phyloP scores from a whole-genome alignment of 2,888 invertebrate genomes.

The Hydrotaea cyrtoneurina region DNA sequence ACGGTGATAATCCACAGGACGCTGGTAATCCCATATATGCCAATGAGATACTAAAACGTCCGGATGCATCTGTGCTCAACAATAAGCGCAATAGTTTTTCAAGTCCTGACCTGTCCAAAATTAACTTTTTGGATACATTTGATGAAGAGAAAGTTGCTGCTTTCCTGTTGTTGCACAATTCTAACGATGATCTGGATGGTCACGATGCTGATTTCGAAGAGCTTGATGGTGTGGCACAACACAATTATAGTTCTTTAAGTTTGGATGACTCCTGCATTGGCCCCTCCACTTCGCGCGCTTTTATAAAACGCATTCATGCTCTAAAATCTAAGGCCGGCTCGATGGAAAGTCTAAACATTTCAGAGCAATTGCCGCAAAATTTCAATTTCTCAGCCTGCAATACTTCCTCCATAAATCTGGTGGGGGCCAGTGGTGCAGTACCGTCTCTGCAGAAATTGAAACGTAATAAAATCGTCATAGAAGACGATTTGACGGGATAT shows the following conservation, averaged over 20 bases:
- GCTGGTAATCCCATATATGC: constrained; percentile 53
- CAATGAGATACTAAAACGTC: constrained; percentile 58
- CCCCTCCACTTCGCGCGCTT: constrained; percentile 23
- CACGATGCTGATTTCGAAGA: constrained; percentile 70
- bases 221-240: constrained; percentile 68
- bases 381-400: constrained; percentile 81
- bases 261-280: constrained; percentile 59
- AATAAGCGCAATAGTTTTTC: constrained; percentile 80
- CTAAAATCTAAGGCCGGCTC: constrained; percentile 70
- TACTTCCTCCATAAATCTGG: constrained; percentile 78
- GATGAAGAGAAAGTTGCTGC: constrained; percentile 72
- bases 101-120: constrained; percentile 79
- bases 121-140: constrained; percentile 75
- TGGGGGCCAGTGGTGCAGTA: constrained; percentile 78
- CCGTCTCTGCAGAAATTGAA: constrained; percentile 66
- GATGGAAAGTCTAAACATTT: constrained; percentile 77
- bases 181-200: constrained; percentile 69
- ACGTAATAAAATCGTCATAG: constrained; percentile 73
- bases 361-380: constrained; percentile 77
- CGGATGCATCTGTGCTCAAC: constrained; percentile 36
- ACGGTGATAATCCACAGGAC: constrained; percentile 37
- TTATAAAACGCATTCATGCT: not conserved
- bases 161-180: constrained; percentile 67
- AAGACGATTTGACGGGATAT: constrained; percentile 79
- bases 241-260: constrained; percentile 72